Evolutionary conservation across 2,113 vertebrate genomes (phyloP).

Genomic region (Tursiops truncatus): DNA sequence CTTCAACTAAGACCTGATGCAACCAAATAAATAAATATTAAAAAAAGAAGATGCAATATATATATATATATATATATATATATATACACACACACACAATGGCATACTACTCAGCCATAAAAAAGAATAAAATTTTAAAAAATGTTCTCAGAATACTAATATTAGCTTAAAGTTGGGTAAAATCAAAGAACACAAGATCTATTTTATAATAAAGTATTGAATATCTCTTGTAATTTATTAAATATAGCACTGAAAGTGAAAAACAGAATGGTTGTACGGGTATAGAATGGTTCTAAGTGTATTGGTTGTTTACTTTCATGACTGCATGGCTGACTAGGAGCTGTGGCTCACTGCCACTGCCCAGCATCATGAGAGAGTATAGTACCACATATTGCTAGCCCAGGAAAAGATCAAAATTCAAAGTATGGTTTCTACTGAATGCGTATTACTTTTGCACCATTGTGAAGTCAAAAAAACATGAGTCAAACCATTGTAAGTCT

Average conservation of each 20-base stretch:
- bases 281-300: not conserved
- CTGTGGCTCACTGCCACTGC: not conserved
- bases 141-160: too few relatives aligned
- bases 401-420: too few relatives aligned
- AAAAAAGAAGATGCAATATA: too few relatives aligned
- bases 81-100: too few relatives aligned
- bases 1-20: too few relatives aligned
- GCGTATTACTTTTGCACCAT: not conserved
- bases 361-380: not conserved
- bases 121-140: too few relatives aligned
- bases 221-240: not conserved
- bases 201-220: not conserved
- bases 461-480: not conserved
- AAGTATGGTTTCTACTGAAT: not conserved
- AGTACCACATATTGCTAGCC: not conserved
- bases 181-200: not conserved
- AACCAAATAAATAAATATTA: too few relatives aligned
- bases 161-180: too few relatives aligned
- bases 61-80: too few relatives aligned
- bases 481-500: not conserved
- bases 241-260: not conserved
- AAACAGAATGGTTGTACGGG: not conserved
- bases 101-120: too few relatives aligned
- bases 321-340: not conserved
- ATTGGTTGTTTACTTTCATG: not conserved